Conservation (phyloP, 2,113 vertebrate genomes). For the Sarotherodon lohbergeri region DNA sequence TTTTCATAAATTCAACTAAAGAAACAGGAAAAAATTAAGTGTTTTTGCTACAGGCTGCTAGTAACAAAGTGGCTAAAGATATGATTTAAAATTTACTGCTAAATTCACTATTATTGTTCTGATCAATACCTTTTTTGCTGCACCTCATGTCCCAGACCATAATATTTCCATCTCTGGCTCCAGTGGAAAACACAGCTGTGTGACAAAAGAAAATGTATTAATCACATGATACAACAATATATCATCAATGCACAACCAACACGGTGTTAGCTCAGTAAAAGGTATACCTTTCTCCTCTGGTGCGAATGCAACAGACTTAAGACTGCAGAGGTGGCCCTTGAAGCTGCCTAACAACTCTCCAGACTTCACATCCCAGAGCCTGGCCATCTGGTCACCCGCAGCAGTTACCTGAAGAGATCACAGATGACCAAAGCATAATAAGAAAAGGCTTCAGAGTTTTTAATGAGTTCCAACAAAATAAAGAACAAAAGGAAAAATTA, state of each 20-base stretch:
- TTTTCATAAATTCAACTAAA: neutral
- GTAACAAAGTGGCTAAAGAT: neutral
- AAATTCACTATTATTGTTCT: neutral
- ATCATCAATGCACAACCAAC: neutral
- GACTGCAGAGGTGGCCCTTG: conserved; percentile 95
- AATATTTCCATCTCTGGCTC: conserved; percentile 95
- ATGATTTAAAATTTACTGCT: fast-evolving
- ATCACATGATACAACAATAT: neutral
- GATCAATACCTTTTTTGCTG: conserved; percentile 82
- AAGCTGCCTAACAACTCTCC: conserved; percentile 87
- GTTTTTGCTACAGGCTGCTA: neutral
- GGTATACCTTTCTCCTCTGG: conserved; percentile 85
- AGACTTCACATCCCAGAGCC: conserved; percentile 87
- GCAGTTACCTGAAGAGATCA: conserved; percentile 83
- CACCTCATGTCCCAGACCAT: conserved; percentile 97
- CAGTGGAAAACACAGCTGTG: conserved; percentile 92
- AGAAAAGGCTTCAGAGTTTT: neutral
- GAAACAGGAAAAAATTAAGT: neutral
- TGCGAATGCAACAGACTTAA: conserved; percentile 91
- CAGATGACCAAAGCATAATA: neutral
- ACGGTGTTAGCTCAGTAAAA: neutral
- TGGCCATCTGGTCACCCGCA: conserved; percentile 92
- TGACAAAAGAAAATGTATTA: neutral
- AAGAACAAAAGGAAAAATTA: neutral
- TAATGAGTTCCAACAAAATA: neutral